Percentiles rank a stretch among this genome's conserved stretches.
These are phyloP conservation scores for Petrocephalus zakoni DNA, from an alignment of 2,113 vertebrate species.

Conservation along the genomic window DNA sequence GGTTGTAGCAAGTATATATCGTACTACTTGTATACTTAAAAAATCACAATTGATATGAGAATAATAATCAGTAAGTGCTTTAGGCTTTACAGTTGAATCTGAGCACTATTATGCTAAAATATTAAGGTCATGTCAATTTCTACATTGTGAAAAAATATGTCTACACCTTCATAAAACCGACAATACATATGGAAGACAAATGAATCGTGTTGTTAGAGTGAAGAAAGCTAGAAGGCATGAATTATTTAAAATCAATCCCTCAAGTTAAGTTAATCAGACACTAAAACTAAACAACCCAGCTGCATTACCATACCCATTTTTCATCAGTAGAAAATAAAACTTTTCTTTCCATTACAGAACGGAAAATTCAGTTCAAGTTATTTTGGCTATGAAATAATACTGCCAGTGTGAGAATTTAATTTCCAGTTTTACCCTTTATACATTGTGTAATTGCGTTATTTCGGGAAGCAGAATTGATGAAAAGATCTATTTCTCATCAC, in stretches of 20 bases:
- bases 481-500: background rate
- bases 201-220: background rate
- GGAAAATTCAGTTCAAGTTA: background rate
- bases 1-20: background rate
- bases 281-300: background rate
- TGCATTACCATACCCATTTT: background rate
- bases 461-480: background rate
- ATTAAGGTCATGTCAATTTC: background rate
- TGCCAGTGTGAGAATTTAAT: background rate
- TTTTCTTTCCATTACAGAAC: background rate
- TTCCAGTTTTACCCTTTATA: background rate
- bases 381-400: background rate
- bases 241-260: background rate
- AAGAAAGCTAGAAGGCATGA: background rate
- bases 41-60: background rate
- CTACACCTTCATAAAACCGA: background rate
- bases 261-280: background rate
- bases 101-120: constrained; percentile 2
- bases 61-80: background rate
- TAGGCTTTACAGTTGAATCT: background rate
- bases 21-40: background rate
- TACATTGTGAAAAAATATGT: background rate
- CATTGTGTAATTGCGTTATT: background rate
- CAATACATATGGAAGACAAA: background rate
- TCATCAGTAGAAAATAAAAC: background rate